A percentile compares a stretch with the other conserved stretches of the same genome.
Conservation (phyloP, 2,113 vertebrate genomes). For the Nasalis larvatus region DNA sequence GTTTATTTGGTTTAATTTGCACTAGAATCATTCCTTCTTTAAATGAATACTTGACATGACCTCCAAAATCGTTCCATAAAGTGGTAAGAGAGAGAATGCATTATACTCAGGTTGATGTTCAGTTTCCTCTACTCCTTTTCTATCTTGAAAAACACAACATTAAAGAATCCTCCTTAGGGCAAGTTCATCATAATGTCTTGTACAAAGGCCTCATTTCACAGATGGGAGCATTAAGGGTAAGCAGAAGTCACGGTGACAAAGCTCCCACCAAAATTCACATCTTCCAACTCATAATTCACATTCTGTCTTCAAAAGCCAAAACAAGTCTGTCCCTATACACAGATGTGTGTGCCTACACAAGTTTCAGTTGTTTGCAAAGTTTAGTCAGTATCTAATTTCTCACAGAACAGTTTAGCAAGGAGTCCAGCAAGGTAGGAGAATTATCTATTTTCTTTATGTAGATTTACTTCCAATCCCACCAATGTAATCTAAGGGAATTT, state of each 20-base stretch:
- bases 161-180: not conserved
- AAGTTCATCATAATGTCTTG: not conserved
- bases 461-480: slow-evolving; percentile 31
- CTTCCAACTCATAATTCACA: not conserved
- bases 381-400: not conserved
- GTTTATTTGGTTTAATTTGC: slow-evolving; percentile 59
- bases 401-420: not conserved
- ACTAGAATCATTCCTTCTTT: slow-evolving; percentile 16
- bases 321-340: not conserved
- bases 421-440: not conserved
- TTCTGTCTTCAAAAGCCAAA: not conserved
- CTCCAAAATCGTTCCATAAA: slow-evolving; percentile 40
- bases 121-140: not conserved
- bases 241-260: not conserved
- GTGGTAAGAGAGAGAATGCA: not conserved
- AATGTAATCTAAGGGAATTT: not conserved
- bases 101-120: not conserved
- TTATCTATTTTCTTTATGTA: slow-evolving; percentile 31
- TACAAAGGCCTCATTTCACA: not conserved
- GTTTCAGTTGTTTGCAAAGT: not conserved
- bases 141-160: not conserved
- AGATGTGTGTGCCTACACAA: not conserved
- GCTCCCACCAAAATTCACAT: not conserved
- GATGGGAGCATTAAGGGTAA: not conserved
- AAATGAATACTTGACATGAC: slow-evolving; percentile 46